Conservation (phyloP, 2,888 invertebrate species). For the Creontiades dilutus region DNA sequence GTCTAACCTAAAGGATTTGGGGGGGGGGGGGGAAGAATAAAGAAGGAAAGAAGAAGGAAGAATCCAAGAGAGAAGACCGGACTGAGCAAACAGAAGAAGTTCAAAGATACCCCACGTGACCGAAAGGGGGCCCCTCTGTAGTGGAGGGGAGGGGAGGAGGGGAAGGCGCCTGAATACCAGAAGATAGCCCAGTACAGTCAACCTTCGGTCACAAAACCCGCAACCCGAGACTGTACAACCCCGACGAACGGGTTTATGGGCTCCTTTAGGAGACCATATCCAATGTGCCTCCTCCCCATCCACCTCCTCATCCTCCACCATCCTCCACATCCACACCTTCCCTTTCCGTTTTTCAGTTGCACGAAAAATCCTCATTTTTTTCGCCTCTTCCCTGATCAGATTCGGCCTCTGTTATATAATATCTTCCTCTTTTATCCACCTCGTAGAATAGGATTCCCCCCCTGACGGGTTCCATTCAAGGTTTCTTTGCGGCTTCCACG, state of each 20-base stretch:
- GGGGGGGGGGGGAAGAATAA: background rate
- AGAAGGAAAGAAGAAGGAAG: background rate
- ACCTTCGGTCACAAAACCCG: background rate
- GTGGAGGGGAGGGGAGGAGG: too few species aligned
- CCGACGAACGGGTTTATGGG: constrained; percentile 44
- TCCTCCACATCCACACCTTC: background rate
- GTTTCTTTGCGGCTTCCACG: constrained; percentile 12
- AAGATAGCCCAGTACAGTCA: constrained; percentile 73
- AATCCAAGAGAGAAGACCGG: background rate
- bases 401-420: constrained; percentile 45
- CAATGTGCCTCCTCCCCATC: constrained; percentile 2
- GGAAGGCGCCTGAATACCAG: constrained; percentile 75
- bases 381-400: constrained; percentile 25
- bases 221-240: constrained; percentile 42
- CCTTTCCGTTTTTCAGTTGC: constrained; percentile 29
- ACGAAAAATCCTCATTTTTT: constrained; percentile 5
- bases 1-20: background rate
- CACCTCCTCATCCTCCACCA: background rate
- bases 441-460: background rate
- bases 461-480: constrained; percentile 34
- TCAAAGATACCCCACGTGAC: constrained; percentile 60
- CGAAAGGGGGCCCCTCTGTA: constrained; percentile 62
- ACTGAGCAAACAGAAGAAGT: constrained; percentile 62
- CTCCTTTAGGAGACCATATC: constrained; percentile 39
- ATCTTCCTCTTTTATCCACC: background rate